These are phyloP conservation scores for Thalassaphorura encarpata DNA, from an alignment of 1,140 invertebrate genomes.

Conservation along the genomic window DNA sequence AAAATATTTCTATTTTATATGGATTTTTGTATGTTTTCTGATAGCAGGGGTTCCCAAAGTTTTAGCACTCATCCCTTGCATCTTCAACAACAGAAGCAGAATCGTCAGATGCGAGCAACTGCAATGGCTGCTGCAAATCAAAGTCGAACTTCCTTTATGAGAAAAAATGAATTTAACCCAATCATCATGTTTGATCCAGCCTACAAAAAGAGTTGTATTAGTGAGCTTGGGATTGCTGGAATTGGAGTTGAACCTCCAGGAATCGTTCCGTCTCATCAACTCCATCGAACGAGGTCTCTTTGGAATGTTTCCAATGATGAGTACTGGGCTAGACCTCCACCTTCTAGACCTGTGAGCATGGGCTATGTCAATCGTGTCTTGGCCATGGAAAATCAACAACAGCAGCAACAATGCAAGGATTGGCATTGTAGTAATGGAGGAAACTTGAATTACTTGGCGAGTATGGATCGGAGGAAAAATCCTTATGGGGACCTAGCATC, in stretches of 20 bases:
- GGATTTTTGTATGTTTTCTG: too few species aligned
- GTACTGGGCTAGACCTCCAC: constrained; percentile 33
- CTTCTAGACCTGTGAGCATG: constrained; percentile 34
- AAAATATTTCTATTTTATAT: too few species aligned
- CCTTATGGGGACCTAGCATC: constrained; percentile 1
- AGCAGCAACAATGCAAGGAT: not conserved
- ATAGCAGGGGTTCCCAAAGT: not conserved
- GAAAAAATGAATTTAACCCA: constrained; percentile 28
- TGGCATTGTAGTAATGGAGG: not conserved
- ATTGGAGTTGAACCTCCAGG: constrained; percentile 27
- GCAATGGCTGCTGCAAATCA: not conserved
- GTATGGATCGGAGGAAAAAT: constrained; percentile 10
- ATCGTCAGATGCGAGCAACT: not conserved
- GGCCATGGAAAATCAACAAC: not conserved
- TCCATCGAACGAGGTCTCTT: constrained; percentile 19
- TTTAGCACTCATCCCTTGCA: not conserved
- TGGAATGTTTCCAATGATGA: constrained; percentile 32
- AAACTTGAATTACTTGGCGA: constrained; percentile 3
- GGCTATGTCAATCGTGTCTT: constrained; percentile 32
- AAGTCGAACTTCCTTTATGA: not conserved
- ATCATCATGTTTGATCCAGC: constrained; percentile 25
- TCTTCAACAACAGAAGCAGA: not conserved
- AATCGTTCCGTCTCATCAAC: not conserved
- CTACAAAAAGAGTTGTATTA: constrained; percentile 23
- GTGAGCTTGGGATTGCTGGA: constrained; percentile 29